Evolutionary conservation across 2,797 vertebrate genomes (phyloP), one percentile per base, ranked within the genome.

Genomic region (Enteromius radiatus): DNA sequence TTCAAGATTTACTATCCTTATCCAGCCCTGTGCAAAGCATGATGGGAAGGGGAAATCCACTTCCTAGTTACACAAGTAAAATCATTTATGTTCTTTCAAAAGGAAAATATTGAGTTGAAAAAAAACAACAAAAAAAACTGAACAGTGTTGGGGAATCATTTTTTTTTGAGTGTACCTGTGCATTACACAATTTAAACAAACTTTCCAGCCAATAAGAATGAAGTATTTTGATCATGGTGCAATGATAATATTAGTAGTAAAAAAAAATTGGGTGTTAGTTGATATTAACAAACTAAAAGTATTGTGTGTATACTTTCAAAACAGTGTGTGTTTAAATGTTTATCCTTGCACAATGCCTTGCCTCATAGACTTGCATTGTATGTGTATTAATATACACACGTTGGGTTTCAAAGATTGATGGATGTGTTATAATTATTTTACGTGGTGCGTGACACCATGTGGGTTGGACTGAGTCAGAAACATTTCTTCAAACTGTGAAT

Each of bases 361-460:
- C 26, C 2, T 31, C 12, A 71, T 28, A 45, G 23, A 47, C 43
- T 31, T 71, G 15, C 43, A 71, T 47, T 71, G 15, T 21, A 31
- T 31, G 23, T 31, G 26, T 5, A 73, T 21, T n/a, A 31, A 47
- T 31, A 31, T 10, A 52, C 59, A 63, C 26, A 71, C 3, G 31
- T 52, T 31, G 5, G 28, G 28, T 52, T 49, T 73, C 70, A 73
- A 6, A 5, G 21, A 52, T 7, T 33, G 5, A 73, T 73, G 0
- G 47, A n/a, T 5, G 21, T n/a, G 47, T 36, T 73, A 36, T 52
- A n/a, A 73, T 52, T 73, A 54, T 54, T 73, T 33, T 52, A 49
- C n/a, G 45, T 21, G 19, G 70, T 52, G 12, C 21, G 14, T 52
- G 19, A 73, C 31, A 12, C 3, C 28, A 73, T 52, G 10, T n/a